A percentile compares a stretch with the other conserved stretches of the same genome.
Evolutionary conservation across 2,888 invertebrate genomes (phyloP).

Genomic region (Machimus rusticus): DNA sequence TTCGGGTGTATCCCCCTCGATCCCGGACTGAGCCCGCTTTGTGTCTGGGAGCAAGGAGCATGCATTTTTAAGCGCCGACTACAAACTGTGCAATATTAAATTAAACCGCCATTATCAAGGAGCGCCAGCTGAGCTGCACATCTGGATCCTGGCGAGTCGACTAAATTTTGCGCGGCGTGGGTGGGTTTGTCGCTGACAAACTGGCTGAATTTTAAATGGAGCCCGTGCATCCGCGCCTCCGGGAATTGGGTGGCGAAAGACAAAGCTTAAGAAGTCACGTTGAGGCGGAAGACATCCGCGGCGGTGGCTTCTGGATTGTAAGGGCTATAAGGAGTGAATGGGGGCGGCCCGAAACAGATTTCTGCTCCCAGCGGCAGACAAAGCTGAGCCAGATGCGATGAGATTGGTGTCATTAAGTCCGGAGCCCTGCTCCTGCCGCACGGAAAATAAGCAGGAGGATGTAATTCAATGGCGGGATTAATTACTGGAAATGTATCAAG

Average conservation of each 20-base stretch:
- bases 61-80: background rate
- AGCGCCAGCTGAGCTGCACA: background rate
- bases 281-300: slow-evolving; percentile 10
- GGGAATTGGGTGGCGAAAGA: slow-evolving; percentile 42
- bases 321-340: slow-evolving; percentile 13
- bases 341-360: slow-evolving; percentile 23
- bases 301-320: slow-evolving; percentile 27
- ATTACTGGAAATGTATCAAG: slow-evolving; percentile 40
- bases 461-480: slow-evolving; percentile 43
- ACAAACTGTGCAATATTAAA: background rate
- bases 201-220: slow-evolving; percentile 46
- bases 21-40: background rate
- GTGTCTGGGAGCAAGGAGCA: background rate
- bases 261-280: slow-evolving; percentile 37
- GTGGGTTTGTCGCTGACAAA: slow-evolving; percentile 45
- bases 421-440: background rate
- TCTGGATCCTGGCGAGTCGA: background rate
- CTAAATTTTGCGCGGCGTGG: background rate
- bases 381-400: slow-evolving; percentile 28
- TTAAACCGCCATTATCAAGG: background rate
- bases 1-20: background rate
- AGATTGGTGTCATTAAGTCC: slow-evolving; percentile 39
- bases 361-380: background rate
- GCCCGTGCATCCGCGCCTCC: slow-evolving; percentile 41
- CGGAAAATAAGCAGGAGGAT: slow-evolving; percentile 20